phyloP scores from a whole-genome alignment of 2,888 invertebrate genomes.

The Lagria hirta region DNA sequence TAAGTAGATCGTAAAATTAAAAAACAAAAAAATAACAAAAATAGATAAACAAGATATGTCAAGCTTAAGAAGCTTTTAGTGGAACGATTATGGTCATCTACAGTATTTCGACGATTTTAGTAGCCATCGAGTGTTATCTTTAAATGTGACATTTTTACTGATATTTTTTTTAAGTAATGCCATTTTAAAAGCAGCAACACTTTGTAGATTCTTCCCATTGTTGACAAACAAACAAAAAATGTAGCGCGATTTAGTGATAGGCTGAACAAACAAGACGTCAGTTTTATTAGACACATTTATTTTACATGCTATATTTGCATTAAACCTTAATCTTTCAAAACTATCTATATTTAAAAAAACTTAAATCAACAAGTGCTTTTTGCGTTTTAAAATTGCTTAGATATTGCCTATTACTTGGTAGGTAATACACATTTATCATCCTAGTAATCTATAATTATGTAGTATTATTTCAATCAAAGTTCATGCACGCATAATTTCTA shows the following conservation, averaged over 20 bases:
- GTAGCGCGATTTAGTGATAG: constrained; percentile 13
- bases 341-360: constrained; percentile 15
- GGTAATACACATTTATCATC: too few relatives aligned
- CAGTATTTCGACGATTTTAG: constrained; percentile 10
- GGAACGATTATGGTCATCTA: constrained; percentile 10
- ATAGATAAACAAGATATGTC: constrained; percentile 9
- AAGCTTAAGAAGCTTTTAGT: constrained; percentile 19
- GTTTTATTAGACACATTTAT: constrained; percentile 6
- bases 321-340: constrained; percentile 15
- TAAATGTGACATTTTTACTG: constrained; percentile 12
- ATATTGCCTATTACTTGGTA: too few relatives aligned
- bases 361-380: constrained; percentile 19
- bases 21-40: constrained; percentile 9
- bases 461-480: too few relatives aligned
- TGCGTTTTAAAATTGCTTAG: constrained; percentile 15
- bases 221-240: constrained; percentile 19
- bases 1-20: constrained; percentile 6
- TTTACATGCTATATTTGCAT: constrained; percentile 17
- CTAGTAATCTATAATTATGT: too few relatives aligned
- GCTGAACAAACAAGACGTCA: constrained; percentile 12
- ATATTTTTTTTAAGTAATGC: constrained; percentile 15
- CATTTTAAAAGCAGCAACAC: constrained; percentile 6
- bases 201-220: constrained; percentile 7
- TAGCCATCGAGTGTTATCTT: constrained; percentile 11
- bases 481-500: too few relatives aligned